These are phyloP conservation scores for Tarsius wallacei DNA, from an alignment of 2,797 vertebrate species.

Conservation along the genomic window DNA sequence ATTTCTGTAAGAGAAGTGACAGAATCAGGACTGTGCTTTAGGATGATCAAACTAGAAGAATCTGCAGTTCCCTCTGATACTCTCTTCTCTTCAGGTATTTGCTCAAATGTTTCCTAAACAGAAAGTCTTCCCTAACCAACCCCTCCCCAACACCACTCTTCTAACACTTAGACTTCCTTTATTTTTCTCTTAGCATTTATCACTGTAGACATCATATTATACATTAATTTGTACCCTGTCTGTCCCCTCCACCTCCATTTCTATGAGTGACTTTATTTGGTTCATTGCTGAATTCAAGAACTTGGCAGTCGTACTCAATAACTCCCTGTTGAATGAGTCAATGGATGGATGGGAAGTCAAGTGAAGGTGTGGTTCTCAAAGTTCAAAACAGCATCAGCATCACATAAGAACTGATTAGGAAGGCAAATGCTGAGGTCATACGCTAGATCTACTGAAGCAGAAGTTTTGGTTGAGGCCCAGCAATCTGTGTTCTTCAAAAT, in stretches of 20 bases:
- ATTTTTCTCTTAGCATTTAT: background rate
- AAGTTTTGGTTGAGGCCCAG: background rate
- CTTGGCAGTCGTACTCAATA: background rate
- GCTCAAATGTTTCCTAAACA: background rate
- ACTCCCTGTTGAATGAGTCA: background rate
- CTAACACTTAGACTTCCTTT: too few species aligned
- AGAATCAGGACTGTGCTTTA: rapidly evolving
- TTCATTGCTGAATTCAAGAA: background rate
- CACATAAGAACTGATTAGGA: background rate
- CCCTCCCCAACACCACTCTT: too few species aligned
- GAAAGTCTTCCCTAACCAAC: background rate
- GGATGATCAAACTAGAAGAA: background rate
- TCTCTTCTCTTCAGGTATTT: background rate
- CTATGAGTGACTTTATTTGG: background rate
- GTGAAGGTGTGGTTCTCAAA: background rate
- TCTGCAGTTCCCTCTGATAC: background rate
- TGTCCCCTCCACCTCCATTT: background rate
- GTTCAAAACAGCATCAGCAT: rapidly evolving
- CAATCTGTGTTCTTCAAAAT: background rate
- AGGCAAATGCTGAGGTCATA: background rate
- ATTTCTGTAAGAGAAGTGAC: background rate
- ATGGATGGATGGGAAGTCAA: background rate
- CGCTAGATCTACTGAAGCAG: background rate
- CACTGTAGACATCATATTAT: too few species aligned
- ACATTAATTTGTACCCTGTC: background rate